A percentile compares a stretch with the other conserved stretches of the same genome.
phyloP scores from a whole-genome alignment of 2,797 vertebrate species.

The Tokudaia tokunoshimensis region DNA sequence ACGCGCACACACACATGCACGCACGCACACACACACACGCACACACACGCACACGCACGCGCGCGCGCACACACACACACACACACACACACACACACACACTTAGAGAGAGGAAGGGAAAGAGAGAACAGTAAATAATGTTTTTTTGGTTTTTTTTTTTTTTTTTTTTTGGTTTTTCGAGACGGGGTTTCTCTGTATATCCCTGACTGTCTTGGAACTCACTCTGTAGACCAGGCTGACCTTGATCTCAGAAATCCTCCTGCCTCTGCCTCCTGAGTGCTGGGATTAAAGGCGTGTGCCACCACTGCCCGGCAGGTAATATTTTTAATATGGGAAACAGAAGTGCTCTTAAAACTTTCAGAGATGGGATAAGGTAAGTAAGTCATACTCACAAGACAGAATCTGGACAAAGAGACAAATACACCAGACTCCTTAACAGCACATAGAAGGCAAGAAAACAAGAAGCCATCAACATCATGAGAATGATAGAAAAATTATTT shows the following conservation, averaged over 20 bases:
- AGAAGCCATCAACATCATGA: neutral
- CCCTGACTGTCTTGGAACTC: too few relatives aligned
- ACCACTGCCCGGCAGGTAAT: neutral
- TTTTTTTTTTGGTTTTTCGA: too few relatives aligned
- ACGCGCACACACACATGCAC: too few relatives aligned
- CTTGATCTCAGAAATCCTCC: too few relatives aligned
- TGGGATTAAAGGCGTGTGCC: too few relatives aligned
- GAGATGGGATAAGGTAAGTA: neutral
- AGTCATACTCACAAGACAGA: neutral
- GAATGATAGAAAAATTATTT: conserved; percentile 12
- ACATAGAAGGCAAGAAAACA: neutral
- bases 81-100: neutral
- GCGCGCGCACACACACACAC: neutral
- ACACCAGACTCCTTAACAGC: neutral
- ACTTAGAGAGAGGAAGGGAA: neutral
- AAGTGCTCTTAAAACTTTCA: neutral
- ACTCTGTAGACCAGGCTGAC: too few relatives aligned
- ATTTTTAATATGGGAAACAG: neutral
- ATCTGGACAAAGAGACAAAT: neutral
- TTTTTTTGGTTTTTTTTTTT: too few relatives aligned
- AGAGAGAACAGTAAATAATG: neutral
- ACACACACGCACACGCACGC: too few relatives aligned
- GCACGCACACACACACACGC: neutral
- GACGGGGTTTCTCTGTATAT: too few relatives aligned
- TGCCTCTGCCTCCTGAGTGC: too few relatives aligned